These are phyloP conservation scores for Gymnoscelis rufifasciata DNA, from an alignment of 2,888 invertebrate genomes.

Conservation along the genomic window DNA sequence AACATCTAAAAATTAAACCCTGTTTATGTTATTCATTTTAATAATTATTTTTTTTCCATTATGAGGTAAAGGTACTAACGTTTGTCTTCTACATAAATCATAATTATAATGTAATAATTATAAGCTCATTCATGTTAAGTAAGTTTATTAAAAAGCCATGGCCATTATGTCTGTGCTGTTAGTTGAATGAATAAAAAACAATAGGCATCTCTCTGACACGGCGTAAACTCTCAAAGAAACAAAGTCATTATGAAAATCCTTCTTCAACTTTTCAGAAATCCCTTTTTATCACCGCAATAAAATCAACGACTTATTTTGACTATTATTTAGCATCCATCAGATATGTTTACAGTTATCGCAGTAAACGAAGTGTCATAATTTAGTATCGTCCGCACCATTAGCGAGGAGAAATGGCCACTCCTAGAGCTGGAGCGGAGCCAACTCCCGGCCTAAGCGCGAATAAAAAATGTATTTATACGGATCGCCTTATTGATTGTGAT, in stretches of 20 bases:
- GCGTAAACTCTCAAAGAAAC: background rate
- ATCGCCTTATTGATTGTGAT: conserved; percentile 28
- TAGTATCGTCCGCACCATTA: conserved; percentile 55
- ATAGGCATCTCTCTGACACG: too few relatives aligned
- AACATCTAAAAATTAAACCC: too few relatives aligned
- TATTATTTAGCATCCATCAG: conserved; percentile 30
- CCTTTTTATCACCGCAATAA: conserved; percentile 9
- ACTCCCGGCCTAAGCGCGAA: conserved; percentile 34
- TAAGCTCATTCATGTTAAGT: too few relatives aligned
- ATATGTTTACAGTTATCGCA: conserved; percentile 39
- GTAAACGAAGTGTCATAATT: conserved; percentile 58
- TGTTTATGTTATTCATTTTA: too few relatives aligned
- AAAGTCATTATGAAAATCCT: too few relatives aligned
- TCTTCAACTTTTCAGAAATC: background rate
- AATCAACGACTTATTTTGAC: conserved; percentile 22
- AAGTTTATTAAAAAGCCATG: too few relatives aligned
- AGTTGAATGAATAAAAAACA: too few relatives aligned
- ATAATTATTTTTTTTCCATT: too few relatives aligned
- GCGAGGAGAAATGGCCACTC: conserved; percentile 48
- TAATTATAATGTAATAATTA: too few relatives aligned
- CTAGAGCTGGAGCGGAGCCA: conserved; percentile 45
- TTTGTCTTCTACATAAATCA: too few relatives aligned
- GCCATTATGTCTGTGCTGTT: too few relatives aligned
- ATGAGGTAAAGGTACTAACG: too few relatives aligned
- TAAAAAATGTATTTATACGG: conserved; percentile 41